Evolutionary conservation across 2,113 vertebrate species (phyloP), one percentile per base, ranked within the genome.

Genomic region (Antechinus stuartii): DNA sequence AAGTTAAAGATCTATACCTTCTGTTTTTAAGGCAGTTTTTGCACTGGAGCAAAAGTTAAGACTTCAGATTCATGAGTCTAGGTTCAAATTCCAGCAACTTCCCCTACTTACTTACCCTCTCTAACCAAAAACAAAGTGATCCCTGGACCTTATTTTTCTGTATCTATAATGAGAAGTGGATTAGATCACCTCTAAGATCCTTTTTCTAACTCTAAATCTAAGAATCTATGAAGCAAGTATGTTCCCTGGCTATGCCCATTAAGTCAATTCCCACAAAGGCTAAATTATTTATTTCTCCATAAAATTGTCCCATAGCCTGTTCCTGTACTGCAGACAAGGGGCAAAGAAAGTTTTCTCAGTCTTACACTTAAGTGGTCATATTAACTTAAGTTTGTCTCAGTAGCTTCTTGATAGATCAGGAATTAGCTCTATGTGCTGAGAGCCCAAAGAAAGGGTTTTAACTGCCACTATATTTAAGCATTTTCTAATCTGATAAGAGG

Each of bases 1-100:
- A 90, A 49, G 53, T 76, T 93, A n/a, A 95, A 94, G 76, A 46
- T 92, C 52, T 61, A 92, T n/a, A 90, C 42, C 46, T 10, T 68
- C 12, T 68, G 10, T 27, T 27, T 27, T 27, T 57, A 57, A 57
- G 27, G 26, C 56, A 57, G 56, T 61, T 61, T 61, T 61, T 30
- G 57, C 57, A 30, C 27, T 12, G 11, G 27, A 30, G 57, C 10
- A 61, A 61, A 61, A 35, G 27, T 30, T 61, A 47, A 11, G 27
- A 35, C 30, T 11, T 61, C 11, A 12, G 30, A 61, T 61, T 27
- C 30, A 14, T 14, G 27, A 7, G 27, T 2, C 57, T 35, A 30
- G 10, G 11, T 35, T 68, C 27, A 68, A 68, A 68, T 14, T 68
- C 27, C 55, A 57, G 56, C 56, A 57, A 57, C 8, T 26, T 2